Base-by-base conservation (phyloP, 2,888 invertebrate species). In the Idaea dimidiata region DNA sequence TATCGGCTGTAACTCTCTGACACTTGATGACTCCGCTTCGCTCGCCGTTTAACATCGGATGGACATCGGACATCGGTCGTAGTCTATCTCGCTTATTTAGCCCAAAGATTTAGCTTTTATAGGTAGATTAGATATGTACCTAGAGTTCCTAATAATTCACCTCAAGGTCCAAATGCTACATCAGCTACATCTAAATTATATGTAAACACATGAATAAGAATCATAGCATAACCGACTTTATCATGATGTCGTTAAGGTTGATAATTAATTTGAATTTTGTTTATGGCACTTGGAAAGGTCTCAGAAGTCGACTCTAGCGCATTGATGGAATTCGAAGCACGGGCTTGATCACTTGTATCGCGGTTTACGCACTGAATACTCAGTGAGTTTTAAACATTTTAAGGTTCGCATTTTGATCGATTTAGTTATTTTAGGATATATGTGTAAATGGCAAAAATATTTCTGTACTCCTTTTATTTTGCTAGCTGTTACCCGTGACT, bases 331-430 rank as follows among this genome's bases (percentile, higher is more conserved):
- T 89, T 81, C 89, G 60, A 78, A 69, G 72, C 89, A 88, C 87
- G 89, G 80, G 71, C 80, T 73, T 72, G 73, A 76, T 78, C 70
- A 80, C 86, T 82, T 89, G 89, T 89, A 84, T 65, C 73, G 78
- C 66, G 70, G n/a, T n/a, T n/a, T 80, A 83, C 76, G 70, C 70
- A 68, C 72, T 73, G 87, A 86, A 89, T 89, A 86, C 83, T 69
- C 79, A 86, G 81, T 72, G 78, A 77, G 82, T 33, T 79, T 79
- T 80, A 78, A 80, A 73, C 84, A 82, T 72, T 82, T 74, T 85
- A 87, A 78, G 84, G 86, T 73, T 72, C 77, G 85, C 81, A 84
- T 86, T 85, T 78, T 82, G 83, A 88, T 84, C 80, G 81, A 79
- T 83, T 83, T 79, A 77, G 79, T 83, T 85, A 82, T 86, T 86